phyloP scores from a whole-genome alignment of 2,797 vertebrate species.

The Limnodromus scolopaceus region DNA sequence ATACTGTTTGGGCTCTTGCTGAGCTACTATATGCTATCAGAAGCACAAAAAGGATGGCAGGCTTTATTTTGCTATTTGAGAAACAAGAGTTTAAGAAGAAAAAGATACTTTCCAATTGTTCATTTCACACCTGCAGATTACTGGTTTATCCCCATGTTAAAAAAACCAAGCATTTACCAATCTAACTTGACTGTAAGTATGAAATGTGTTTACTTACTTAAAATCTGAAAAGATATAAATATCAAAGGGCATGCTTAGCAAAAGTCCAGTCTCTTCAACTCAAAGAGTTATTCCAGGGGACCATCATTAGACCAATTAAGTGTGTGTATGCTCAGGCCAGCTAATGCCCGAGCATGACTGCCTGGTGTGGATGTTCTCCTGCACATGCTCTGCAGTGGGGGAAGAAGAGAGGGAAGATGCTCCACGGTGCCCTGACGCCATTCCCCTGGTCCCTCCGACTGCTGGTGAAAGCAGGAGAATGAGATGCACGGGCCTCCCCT shows the following conservation, averaged over 20 bases:
- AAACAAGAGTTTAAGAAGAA: neutral
- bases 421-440: neutral
- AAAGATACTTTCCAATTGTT: neutral
- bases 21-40: neutral
- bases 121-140: neutral
- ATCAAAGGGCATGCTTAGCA: neutral
- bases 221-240: neutral
- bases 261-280: neutral
- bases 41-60: neutral
- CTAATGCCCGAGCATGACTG: neutral
- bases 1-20: neutral
- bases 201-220: neutral
- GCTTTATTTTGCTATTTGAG: neutral
- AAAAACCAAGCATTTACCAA: neutral
- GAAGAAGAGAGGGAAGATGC: neutral
- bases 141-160: neutral
- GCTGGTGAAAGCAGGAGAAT: neutral
- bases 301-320: neutral
- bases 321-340: neutral
- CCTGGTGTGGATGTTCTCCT: neutral
- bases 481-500: neutral
- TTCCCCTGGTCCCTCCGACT: neutral
- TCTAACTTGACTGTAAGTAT: neutral
- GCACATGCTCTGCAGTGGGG: neutral
- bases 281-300: neutral